Evolutionary conservation across 2,888 invertebrate genomes (phyloP).

Genomic region (Parnassius glacialis): DNA sequence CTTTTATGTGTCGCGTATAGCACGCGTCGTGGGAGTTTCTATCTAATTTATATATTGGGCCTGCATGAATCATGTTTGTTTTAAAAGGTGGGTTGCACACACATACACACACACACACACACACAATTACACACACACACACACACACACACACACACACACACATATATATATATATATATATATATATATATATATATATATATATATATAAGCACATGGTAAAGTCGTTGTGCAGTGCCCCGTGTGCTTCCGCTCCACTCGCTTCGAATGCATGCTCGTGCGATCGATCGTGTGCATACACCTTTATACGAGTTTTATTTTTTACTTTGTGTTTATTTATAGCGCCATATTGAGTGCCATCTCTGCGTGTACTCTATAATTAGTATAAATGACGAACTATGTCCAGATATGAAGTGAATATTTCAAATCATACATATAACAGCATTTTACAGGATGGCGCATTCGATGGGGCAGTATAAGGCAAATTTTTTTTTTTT

Average conservation of each 20-base stretch:
- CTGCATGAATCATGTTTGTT: constrained; percentile 38
- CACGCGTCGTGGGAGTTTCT: background rate
- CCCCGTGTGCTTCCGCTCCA: constrained; percentile 69
- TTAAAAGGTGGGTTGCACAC: constrained; percentile 46
- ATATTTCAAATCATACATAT: constrained; percentile 41
- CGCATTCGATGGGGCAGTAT: too few species aligned
- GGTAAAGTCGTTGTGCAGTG: constrained; percentile 69
- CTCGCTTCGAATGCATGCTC: constrained; percentile 65
- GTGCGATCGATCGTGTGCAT: constrained; percentile 68
- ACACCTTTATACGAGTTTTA: constrained; percentile 62
- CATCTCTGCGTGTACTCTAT: background rate
- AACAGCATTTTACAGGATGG: too few species aligned
- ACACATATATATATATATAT: too few species aligned
- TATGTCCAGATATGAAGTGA: background rate
- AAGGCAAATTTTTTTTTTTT: too few species aligned
- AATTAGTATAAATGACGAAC: background rate
- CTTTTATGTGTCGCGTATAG: too few species aligned
- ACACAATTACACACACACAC: too few species aligned
- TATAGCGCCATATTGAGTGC: constrained; percentile 34
- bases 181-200: too few species aligned
- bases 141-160: too few species aligned
- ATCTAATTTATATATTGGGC: constrained; percentile 4
- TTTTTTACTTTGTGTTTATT: constrained; percentile 51
- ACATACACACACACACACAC: too few species aligned
- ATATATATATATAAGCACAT: constrained; percentile 46